A percentile compares a stretch with the other conserved stretches of the same genome.
Conservation (phyloP, 23 tunicate genomes). For the Diplosoma virens region DNA sequence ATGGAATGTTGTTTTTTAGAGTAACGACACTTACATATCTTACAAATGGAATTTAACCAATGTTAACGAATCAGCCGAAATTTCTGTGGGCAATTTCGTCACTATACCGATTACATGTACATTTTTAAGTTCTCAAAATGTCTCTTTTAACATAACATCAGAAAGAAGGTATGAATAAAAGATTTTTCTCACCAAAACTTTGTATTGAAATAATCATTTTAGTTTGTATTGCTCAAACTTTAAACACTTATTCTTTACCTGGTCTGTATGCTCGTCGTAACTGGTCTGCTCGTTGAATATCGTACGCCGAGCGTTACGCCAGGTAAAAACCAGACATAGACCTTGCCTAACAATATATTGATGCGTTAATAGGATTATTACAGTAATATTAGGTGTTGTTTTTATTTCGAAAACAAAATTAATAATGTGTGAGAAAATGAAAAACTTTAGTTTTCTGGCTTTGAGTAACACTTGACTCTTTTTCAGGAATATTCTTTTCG, state of each 20-base stretch:
- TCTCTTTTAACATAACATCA: conserved; percentile 20
- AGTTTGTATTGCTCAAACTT: no score
- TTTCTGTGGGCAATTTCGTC: conserved; percentile 26
- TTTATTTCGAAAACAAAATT: no score
- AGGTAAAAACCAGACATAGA: no score
- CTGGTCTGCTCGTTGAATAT: no score
- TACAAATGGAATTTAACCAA: conserved; percentile 37
- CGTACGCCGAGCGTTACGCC: no score
- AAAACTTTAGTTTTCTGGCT: no score
- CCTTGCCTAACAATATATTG: no score
- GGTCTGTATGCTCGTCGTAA: no score
- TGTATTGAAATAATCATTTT: background rate
- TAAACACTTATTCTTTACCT: no score
- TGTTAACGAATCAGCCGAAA: conserved; percentile 12
- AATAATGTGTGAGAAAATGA: no score
- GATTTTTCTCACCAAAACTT: background rate
- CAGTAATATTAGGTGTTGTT: no score
- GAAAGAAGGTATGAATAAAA: conserved; percentile 9
- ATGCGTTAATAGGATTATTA: no score
- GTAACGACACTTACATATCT: conserved; percentile 15
- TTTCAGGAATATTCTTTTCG: conserved; percentile 25
- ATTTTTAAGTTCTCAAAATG: conserved; percentile 8
- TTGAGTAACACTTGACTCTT: background rate
- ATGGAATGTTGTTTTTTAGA: background rate
- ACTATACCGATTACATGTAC: conserved; percentile 35